phyloP scores from a whole-genome alignment of 2,888 invertebrate species.

The Hemistola chrysoprasaria region DNA sequence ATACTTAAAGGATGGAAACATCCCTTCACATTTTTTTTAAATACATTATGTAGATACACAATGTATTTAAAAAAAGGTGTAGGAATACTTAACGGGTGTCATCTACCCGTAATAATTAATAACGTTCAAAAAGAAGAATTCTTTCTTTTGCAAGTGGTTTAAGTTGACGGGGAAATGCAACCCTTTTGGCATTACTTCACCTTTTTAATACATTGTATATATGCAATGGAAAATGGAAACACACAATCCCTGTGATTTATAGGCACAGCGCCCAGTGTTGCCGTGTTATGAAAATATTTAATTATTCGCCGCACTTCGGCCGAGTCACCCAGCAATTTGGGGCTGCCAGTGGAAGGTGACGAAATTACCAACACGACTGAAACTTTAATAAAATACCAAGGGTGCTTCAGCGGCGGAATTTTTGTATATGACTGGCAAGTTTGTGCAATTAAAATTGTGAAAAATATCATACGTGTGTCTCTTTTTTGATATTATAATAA shows the following conservation, averaged over 20 bases:
- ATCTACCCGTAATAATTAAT: too few species aligned
- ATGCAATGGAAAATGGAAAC: constrained; percentile 40
- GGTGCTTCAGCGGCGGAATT: constrained; percentile 6
- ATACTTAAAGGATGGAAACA: too few species aligned
- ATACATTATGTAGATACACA: too few species aligned
- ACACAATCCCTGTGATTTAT: constrained; percentile 57
- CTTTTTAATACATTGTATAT: background rate
- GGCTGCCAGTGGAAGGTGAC: constrained; percentile 53
- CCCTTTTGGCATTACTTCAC: too few species aligned
- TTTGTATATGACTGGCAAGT: constrained; percentile 2
- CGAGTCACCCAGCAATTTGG: constrained; percentile 57
- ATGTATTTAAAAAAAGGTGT: too few species aligned
- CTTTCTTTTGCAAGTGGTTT: too few species aligned
- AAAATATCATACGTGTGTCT: constrained; percentile 3
- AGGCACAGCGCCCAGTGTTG: constrained; percentile 56
- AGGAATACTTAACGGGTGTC: too few species aligned
- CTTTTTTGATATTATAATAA: constrained; percentile 8
- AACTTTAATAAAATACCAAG: constrained; percentile 36
- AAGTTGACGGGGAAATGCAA: too few species aligned
- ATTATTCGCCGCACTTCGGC: constrained; percentile 61
- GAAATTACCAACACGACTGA: constrained; percentile 42
- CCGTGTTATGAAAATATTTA: constrained; percentile 79
- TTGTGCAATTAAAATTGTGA: too few species aligned
- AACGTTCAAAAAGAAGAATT: too few species aligned
- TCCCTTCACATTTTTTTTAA: too few species aligned